Percentiles rank a stretch among this genome's conserved stretches.
These are phyloP conservation scores for Girardia tigrina DNA, from an alignment of 2,888 invertebrate species.

Conservation along the genomic window DNA sequence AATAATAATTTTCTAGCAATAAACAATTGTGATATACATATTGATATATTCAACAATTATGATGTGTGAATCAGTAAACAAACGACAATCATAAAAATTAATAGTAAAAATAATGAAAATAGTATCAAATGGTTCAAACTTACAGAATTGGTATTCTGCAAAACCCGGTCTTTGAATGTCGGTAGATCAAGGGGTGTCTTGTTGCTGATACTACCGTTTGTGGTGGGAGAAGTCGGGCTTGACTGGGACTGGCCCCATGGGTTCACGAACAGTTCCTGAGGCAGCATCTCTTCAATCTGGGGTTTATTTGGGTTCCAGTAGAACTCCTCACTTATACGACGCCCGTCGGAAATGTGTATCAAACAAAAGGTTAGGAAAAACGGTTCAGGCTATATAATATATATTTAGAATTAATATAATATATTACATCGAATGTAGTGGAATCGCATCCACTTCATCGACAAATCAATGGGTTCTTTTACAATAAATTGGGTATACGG, in stretches of 20 bases:
- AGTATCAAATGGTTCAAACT: too few species aligned
- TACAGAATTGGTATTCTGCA: conserved; percentile 3
- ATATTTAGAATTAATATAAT: not conserved
- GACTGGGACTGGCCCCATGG: not conserved
- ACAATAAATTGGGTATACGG: too few species aligned
- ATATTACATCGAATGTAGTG: too few species aligned
- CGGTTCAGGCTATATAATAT: conserved; percentile 64
- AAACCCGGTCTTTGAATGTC: not conserved
- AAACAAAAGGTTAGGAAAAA: conserved; percentile 71
- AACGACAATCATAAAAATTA: too few species aligned
- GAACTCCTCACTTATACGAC: conserved; percentile 60
- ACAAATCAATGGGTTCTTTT: too few species aligned
- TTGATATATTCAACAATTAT: too few species aligned
- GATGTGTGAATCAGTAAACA: too few species aligned
- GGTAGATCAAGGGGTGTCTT: conserved; percentile 19
- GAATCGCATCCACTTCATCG: too few species aligned
- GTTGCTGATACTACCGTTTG: not conserved
- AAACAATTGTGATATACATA: too few species aligned
- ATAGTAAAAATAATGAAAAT: too few species aligned
- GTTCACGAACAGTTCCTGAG: conserved; percentile 52
- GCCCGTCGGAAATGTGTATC: conserved; percentile 74
- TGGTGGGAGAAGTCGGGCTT: not conserved
- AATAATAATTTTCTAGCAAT: too few species aligned
- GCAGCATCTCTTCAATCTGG: conserved; percentile 57
- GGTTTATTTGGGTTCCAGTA: conserved; percentile 33